Evolutionary conservation across 2,888 invertebrate genomes (phyloP), one percentile per base, ranked within the genome.

Genomic region (Chesias legatella): DNA sequence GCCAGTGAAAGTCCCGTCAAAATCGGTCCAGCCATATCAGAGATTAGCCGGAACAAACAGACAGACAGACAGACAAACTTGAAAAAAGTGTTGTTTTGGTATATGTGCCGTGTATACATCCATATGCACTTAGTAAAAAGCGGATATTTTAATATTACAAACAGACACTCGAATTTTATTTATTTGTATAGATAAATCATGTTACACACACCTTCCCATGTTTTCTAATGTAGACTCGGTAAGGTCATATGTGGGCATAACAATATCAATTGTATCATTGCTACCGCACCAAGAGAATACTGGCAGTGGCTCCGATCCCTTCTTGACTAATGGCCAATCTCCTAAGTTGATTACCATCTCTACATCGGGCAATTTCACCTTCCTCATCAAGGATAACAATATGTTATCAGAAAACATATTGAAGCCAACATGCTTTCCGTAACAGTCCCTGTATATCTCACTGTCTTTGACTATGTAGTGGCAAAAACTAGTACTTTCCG

Each of bases 221-320:
- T 94, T 95, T 86, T 98, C 96, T 48, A 98, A 76, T 1, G 96
- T 93, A 7, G 98, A 94, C 82, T 98, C 95, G 0, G 97, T 97
- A 30, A 98, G 89, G 72, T 98, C 98, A 79, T 98, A 98, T 0
- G 98, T 98, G 5, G 98, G 98, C 90, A 98, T 90, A 17, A 97
- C 91, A 70, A 98, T 97, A 75, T 99, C 98, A 59, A 90, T 86
- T 3, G 94, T 93, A 43, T 94, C 92, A 42, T 91, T 90, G 49
- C 96, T 98, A 1, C 98, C 98, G 79, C 98, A 98, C 98, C 98
- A 99, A 8, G 98, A 98, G 71, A 98, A 95, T 47, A 99, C 91
- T 1, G 98, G 98, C 49, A 92, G 90, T 7, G 90, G 88, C 7
- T 90, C 86, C 6, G 76, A 76, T 25, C 70, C 75, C 50, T 86